phyloP scores from a whole-genome alignment of 2,113 vertebrate genomes.

The Dascyllus trimaculatus region DNA sequence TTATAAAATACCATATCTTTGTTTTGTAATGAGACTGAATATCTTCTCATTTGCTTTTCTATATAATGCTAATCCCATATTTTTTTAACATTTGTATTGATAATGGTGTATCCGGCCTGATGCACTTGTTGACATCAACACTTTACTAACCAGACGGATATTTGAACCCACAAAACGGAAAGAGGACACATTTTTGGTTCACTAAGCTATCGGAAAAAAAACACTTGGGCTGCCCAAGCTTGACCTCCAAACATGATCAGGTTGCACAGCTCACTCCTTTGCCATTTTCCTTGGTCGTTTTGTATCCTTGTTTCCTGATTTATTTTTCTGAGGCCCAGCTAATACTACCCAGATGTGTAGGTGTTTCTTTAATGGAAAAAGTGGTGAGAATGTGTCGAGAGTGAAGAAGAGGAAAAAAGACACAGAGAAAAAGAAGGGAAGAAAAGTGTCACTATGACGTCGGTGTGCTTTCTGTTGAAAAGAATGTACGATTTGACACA shows the following conservation, averaged over 20 bases:
- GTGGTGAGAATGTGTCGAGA: conserved; percentile 41
- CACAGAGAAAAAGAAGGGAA: conserved; percentile 7
- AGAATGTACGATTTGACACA: conserved; percentile 51
- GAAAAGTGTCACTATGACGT: conserved; percentile 42
- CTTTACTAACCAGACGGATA: conserved; percentile 8
- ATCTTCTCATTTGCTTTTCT: too few relatives aligned
- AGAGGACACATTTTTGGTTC: conserved; percentile 35
- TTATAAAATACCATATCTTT: too few relatives aligned
- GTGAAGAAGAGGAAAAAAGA: conserved; percentile 30
- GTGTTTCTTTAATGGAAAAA: conserved; percentile 61
- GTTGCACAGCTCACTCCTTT: conserved; percentile 54
- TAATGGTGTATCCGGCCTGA: background rate
- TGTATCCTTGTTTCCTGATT: conserved; percentile 65
- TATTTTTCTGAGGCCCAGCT: conserved; percentile 66
- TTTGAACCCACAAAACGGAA: conserved; percentile 17
- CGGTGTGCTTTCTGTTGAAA: conserved; percentile 39
- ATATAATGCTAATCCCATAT: too few relatives aligned
- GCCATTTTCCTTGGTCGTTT: conserved; percentile 44
- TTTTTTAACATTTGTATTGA: background rate
- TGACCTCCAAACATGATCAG: conserved; percentile 52
- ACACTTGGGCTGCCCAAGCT: conserved; percentile 40
- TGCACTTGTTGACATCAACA: background rate
- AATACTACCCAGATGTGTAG: conserved; percentile 73
- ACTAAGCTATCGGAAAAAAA: conserved; percentile 37
- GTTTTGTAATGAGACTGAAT: too few relatives aligned